Base-by-base conservation (phyloP, 1,140 invertebrate genomes). In the Neodiprion virginianus region DNA sequence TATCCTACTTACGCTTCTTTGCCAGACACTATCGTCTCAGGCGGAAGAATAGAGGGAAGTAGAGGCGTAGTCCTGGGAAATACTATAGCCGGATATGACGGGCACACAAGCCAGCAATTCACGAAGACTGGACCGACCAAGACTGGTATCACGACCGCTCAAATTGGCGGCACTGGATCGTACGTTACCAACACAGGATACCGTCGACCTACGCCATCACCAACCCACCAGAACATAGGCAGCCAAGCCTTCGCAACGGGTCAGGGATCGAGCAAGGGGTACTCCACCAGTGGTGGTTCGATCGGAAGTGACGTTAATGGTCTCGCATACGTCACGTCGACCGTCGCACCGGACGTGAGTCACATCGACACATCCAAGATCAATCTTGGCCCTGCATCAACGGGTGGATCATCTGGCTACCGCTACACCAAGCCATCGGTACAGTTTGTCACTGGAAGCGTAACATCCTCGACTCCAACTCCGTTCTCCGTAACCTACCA, bases 91-190 rank as follows among this genome's bases (percentile, higher is more conserved):
- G 47, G 40, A 28, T 14, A 68, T 28, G 49, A 65, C 11, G n/a
- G 68, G 11, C 78, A 67, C 73, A 83, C 78, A 8, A 76, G 74
- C 74, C 81, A 78, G 78, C 84, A 80, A 48, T 86, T 86, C 21
- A 86, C 87, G 0, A 89, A 89, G 78, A 85, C 82, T 7, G 87
- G 86, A n/a, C 77, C 79, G 17, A 88, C 88, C 0, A 87, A 81
- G 50, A 88, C 88, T 7, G 86, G 87, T 7, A 84, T 86, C 23
- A 87, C 84, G 0, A 87, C 84, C 7, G 86, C 86, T 21, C 78
- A 87, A 71, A 70, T 88, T 14, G 86, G 87, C 11, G 87, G 86
- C 2, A 84, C 82, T 70, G 87, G 83, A 5, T 85, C 79, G 65
- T 89, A 87, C 40, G 81, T 86, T 1, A 75, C 83, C 17, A 82